Conservation (phyloP, 1,140 invertebrate species). For the Philopotamus ludificatus region DNA sequence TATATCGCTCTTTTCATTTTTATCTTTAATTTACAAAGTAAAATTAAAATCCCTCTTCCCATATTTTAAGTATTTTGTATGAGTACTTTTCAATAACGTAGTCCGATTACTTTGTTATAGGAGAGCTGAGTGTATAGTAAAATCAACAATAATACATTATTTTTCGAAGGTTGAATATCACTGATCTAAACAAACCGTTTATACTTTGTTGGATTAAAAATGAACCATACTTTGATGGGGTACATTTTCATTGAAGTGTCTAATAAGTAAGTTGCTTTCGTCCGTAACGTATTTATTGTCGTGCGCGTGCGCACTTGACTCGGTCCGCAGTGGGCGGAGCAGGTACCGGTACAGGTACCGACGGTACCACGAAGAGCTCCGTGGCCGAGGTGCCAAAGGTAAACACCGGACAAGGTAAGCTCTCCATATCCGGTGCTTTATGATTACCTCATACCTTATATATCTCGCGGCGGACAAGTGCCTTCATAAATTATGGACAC, state of each 20-base stretch:
- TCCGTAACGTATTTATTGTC: conserved; percentile 30
- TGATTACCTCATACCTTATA: conserved; percentile 22
- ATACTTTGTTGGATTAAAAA: neutral
- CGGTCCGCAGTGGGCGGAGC: conserved; percentile 20
- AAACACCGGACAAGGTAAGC: conserved; percentile 4
- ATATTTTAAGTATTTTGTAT: no score
- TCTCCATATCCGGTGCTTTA: conserved; percentile 26
- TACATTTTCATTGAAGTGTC: conserved; percentile 13
- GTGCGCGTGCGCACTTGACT: conserved; percentile 33
- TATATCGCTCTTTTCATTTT: no score
- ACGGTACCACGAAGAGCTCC: neutral
- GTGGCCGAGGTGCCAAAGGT: neutral
- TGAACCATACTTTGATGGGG: neutral
- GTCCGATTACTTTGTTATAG: no score
- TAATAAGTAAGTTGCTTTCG: conserved; percentile 14
- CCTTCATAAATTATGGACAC: conserved; percentile 1
- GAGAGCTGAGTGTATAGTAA: no score
- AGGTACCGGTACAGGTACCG: conserved; percentile 16
- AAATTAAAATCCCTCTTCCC: no score
- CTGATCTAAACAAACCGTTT: no score
- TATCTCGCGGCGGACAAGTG: conserved; percentile 1
- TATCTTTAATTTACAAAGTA: no score
- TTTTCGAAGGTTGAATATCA: no score
- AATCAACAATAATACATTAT: no score
- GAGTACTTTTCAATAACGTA: no score